A percentile compares a stretch with the other conserved stretches of the same genome.
These are phyloP conservation scores for Ganaspis brasiliensis DNA, from an alignment of 2,888 invertebrate genomes.

Conservation along the genomic window DNA sequence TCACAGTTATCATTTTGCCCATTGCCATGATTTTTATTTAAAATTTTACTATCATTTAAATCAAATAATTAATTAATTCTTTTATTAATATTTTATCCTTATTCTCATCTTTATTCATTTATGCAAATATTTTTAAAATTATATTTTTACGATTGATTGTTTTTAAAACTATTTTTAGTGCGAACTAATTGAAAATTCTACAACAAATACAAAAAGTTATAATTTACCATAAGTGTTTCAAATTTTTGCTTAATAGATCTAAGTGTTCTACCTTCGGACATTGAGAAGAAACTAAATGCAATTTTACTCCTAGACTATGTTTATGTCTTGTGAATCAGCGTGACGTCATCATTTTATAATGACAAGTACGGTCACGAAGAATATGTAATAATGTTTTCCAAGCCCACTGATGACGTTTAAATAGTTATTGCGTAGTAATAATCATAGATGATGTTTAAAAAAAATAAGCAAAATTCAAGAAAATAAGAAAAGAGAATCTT, in stretches of 20 bases:
- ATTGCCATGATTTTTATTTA: neutral
- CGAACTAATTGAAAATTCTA: too few species aligned
- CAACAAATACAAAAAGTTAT: too few species aligned
- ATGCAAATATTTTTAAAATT: too few species aligned
- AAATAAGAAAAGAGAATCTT: too few species aligned
- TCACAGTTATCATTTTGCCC: conserved; percentile 71
- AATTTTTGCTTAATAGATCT: neutral
- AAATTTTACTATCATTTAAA: neutral
- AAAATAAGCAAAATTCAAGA: too few species aligned
- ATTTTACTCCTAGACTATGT: neutral
- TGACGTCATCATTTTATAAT: conserved; percentile 5
- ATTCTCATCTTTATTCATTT: too few species aligned
- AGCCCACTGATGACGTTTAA: neutral
- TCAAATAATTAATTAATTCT: too few species aligned
- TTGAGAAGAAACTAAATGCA: neutral
- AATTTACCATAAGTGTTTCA: neutral
- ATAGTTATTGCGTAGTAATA: neutral
- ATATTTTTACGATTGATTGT: too few species aligned
- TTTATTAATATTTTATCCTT: too few species aligned
- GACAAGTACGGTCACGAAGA: neutral
- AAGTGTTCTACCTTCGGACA: neutral
- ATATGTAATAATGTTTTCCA: neutral
- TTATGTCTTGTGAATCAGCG: neutral
- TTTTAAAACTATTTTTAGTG: too few species aligned
- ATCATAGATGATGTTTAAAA: neutral